Evolutionary conservation across 2,113 vertebrate genomes (phyloP), one percentile per base, ranked within the genome.

Genomic region (Catagonus wagneri): DNA sequence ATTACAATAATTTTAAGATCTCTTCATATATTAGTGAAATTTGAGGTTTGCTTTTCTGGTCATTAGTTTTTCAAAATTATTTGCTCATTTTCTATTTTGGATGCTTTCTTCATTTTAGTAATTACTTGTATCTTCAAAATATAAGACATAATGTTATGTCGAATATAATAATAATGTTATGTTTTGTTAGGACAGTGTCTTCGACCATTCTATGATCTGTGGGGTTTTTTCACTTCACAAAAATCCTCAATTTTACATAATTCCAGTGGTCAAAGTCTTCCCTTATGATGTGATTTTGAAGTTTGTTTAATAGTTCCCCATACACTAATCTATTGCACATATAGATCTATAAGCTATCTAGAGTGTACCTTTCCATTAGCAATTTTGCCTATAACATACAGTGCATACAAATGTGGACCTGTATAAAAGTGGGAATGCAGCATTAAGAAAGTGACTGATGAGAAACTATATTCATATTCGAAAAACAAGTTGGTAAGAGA

Each of bases 401-500:
- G 5, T 58, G 20, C 4, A 23, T 54, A n/a, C 29, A 86, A 17
- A 61, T 91, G 13, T 10, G 32, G 3, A 83, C 32, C 86, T 36
- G 23, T 83, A 2, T 93, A 69, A 94, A 74, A 68, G 3, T 76
- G 23, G 23, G 6, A 89, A 60, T 52, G 23, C 29, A 58, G 34
- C 61, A 90, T 72, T 66, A 76, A 84, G 39, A 61, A 96, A 81
- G 13, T 69, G 58, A 81, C 85, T 94, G 68, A 94, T 52, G 76
- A 87, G 84, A 89, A 39, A 84, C 76, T 94, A 65, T 14, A 78
- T 69, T 95, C 12, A 56, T 72, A 20, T 12, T 16, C 52, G 44
- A 85, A 93, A 95, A 94, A 69, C 22, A 94, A 96, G 83, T 95
- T 74, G 88, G n/a, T 78, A 32, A 86, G 39, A 96, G 22, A 93